Conservation (phyloP, 2,888 invertebrate genomes). For the Nysson spinosus region DNA sequence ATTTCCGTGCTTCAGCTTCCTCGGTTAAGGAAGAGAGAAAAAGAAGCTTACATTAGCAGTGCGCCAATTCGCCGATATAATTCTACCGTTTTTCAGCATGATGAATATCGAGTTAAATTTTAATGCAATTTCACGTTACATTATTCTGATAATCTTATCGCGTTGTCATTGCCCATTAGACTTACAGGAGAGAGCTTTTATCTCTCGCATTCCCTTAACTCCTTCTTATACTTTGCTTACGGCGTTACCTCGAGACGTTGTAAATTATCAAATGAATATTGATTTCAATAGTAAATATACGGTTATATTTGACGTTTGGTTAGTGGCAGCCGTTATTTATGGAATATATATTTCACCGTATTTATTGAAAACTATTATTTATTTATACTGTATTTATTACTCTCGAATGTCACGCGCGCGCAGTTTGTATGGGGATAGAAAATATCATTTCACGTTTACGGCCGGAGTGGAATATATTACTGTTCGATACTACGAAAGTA, state of each 20-base stretch:
- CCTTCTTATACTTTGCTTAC: slow-evolving; percentile 43
- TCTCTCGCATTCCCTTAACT: slow-evolving; percentile 34
- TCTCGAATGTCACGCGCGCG: neutral
- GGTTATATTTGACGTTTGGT: too few species aligned
- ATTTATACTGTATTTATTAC: neutral
- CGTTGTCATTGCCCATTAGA: slow-evolving; percentile 57
- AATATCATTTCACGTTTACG: slow-evolving; percentile 15
- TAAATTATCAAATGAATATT: too few species aligned
- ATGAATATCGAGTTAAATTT: slow-evolving; percentile 54
- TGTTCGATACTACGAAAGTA: slow-evolving; percentile 14
- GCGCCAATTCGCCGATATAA: slow-evolving; percentile 42
- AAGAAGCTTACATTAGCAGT: slow-evolving; percentile 33
- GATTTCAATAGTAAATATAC: too few species aligned
- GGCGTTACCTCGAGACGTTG: too few species aligned
- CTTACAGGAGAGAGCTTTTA: slow-evolving; percentile 54
- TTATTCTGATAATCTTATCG: slow-evolving; percentile 61
- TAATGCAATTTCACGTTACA: slow-evolving; percentile 60
- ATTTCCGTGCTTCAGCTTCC: slow-evolving; percentile 29
- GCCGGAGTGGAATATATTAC: neutral
- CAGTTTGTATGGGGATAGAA: neutral
- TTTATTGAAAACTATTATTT: too few species aligned
- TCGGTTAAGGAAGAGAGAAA: neutral
- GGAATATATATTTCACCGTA: too few species aligned
- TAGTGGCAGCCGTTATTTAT: too few species aligned
- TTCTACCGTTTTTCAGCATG: slow-evolving; percentile 55